Percentiles rank a stretch among this genome's conserved stretches.
phyloP scores from a whole-genome alignment of 2,113 vertebrate species.

The Rousettus leschenaultii region DNA sequence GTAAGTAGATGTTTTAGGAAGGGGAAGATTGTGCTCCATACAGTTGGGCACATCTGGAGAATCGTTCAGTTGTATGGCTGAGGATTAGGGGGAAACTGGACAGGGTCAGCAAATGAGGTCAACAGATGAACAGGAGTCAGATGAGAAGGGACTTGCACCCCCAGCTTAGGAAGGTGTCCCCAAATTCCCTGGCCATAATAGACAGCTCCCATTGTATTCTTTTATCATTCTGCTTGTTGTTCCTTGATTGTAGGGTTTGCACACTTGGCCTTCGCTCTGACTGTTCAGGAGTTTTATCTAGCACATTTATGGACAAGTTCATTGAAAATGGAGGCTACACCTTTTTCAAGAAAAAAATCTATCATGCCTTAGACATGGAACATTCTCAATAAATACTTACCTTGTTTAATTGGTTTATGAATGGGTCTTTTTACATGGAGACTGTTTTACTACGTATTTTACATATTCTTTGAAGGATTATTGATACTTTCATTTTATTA shows the following conservation, averaged over 20 bases:
- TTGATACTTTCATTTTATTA: background rate
- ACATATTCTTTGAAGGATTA: background rate
- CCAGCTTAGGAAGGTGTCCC: background rate
- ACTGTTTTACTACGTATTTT: background rate
- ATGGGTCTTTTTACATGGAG: background rate
- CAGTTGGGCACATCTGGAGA: fast-evolving
- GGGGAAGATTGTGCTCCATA: fast-evolving
- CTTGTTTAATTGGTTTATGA: background rate
- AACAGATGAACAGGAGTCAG: background rate
- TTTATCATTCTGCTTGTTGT: background rate
- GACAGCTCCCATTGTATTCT: background rate
- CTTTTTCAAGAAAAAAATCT: background rate
- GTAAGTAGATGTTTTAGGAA: background rate
- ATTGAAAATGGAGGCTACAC: background rate
- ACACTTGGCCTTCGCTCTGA: background rate
- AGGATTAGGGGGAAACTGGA: background rate
- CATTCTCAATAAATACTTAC: background rate
- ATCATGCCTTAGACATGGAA: background rate
- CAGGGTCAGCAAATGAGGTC: background rate
- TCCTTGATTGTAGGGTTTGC: background rate
- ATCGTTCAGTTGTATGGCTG: background rate
- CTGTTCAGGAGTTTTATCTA: background rate
- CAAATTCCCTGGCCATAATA: background rate
- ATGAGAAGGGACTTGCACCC: background rate
- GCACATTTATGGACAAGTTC: background rate